A percentile compares a stretch with the other conserved stretches of the same genome.
These are phyloP conservation scores for Rhorus exstirpatorius DNA, from an alignment of 2,888 invertebrate genomes.

Conservation along the genomic window DNA sequence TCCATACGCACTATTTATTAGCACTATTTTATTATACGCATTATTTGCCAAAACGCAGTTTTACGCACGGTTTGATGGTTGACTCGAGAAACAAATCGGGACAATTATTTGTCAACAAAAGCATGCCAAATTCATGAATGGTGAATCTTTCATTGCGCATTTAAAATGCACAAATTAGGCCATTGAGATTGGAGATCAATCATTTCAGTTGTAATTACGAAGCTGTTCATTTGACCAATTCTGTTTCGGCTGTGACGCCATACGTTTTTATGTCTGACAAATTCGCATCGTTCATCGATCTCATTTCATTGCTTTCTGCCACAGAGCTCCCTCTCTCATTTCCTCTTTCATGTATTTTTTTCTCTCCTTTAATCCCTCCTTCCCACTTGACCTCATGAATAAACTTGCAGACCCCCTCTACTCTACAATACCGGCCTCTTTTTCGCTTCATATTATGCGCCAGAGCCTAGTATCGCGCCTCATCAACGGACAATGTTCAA, in stretches of 20 bases:
- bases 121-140: background rate
- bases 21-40: too few species aligned
- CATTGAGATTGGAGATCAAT: background rate
- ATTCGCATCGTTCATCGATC: conserved; percentile 12
- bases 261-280: conserved; percentile 23
- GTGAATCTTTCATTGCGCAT: background rate
- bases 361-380: conserved; percentile 42
- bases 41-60: too few species aligned
- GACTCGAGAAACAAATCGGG: background rate
- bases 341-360: conserved; percentile 20
- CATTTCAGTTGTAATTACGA: conserved; percentile 7
- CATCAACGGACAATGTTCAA: conserved; percentile 79
- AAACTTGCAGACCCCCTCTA: conserved; percentile 46
- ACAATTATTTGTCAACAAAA: background rate
- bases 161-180: background rate
- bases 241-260: background rate
- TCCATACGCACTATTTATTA: conserved; percentile 1
- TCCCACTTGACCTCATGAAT: conserved; percentile 37
- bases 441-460: conserved; percentile 55
- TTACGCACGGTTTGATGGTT: background rate
- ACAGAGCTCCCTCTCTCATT: conserved; percentile 40
- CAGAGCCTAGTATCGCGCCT: conserved; percentile 73
- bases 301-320: conserved; percentile 30
- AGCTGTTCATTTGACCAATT: background rate
- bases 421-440: conserved; percentile 59